phyloP scores from a whole-genome alignment of 2,888 invertebrate species.

The Lycia hirtaria region DNA sequence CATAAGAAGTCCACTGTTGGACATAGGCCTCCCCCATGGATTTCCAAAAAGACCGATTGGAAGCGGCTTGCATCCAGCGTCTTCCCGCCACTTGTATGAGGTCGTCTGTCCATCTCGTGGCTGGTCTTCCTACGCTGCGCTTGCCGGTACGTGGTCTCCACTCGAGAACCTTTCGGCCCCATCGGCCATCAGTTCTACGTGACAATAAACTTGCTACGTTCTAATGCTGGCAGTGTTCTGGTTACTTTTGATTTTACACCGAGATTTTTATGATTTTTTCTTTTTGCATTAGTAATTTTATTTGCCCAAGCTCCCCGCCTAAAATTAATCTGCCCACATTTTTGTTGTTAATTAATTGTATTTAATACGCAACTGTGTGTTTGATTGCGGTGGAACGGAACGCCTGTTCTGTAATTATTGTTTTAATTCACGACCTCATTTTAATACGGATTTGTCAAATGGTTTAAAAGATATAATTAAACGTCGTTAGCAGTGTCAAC shows the following conservation, averaged over 20 bases:
- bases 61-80: too few species aligned
- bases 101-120: too few species aligned
- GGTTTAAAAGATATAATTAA: constrained; percentile 32
- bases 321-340: constrained; percentile 78
- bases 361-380: constrained; percentile 76
- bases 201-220: too few species aligned
- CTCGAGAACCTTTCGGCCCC: too few species aligned
- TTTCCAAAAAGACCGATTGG: too few species aligned
- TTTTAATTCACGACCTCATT: constrained; percentile 62
- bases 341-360: constrained; percentile 83
- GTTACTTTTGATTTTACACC: background rate
- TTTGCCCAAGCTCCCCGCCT: background rate
- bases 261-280: background rate
- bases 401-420: constrained; percentile 65
- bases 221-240: too few species aligned
- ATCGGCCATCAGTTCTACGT: too few species aligned
- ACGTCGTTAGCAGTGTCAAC: constrained; percentile 18
- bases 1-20: too few species aligned
- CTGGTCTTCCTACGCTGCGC: too few species aligned
- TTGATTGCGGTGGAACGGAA: constrained; percentile 75
- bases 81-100: too few species aligned
- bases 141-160: too few species aligned
- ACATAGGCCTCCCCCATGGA: too few species aligned
- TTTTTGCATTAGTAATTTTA: background rate
- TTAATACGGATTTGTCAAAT: constrained; percentile 50